phyloP scores from a whole-genome alignment of 2,797 vertebrate genomes.

The Rhinichthys osculus region DNA sequence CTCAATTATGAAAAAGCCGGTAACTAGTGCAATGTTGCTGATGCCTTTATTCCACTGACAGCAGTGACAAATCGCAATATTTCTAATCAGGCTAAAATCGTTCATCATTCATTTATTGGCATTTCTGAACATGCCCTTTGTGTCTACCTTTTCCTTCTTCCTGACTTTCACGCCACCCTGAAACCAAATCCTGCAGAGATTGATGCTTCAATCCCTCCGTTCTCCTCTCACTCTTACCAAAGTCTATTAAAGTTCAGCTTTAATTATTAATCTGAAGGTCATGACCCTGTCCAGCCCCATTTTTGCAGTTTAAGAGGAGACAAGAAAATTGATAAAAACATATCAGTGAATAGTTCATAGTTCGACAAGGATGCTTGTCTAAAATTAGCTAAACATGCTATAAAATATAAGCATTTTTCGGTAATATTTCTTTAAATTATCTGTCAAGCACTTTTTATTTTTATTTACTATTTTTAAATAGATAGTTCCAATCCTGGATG shows the following conservation, averaged over 20 bases:
- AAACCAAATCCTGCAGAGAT: conserved; percentile 53
- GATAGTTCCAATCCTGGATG: neutral
- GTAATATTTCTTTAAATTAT: neutral
- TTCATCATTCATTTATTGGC: conserved; percentile 97
- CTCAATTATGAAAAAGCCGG: conserved; percentile 99
- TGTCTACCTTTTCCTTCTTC: conserved; percentile 49
- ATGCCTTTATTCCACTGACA: conserved; percentile 97
- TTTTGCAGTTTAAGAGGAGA: neutral
- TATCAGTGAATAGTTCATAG: neutral
- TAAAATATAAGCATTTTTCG: neutral
- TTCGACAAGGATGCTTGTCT: neutral
- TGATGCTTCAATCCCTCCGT: conserved; percentile 45
- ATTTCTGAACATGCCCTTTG: conserved; percentile 75
- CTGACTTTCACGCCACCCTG: conserved; percentile 55
- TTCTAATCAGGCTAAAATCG: conserved; percentile 96
- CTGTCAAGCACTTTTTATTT: neutral
- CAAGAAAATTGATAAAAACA: neutral
- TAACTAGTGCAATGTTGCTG: conserved; percentile 97
- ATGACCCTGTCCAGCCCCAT: conserved; percentile 26
- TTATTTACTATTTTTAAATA: neutral
- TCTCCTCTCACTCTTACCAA: conserved; percentile 26
- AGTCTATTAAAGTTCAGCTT: conserved; percentile 55
- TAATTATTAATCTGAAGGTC: conserved; percentile 61
- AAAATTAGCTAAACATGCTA: neutral
- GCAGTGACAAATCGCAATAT: conserved; percentile 98